These are phyloP conservation scores for Episyrphus balteatus DNA, from an alignment of 1,140 invertebrate genomes.

Conservation along the genomic window DNA sequence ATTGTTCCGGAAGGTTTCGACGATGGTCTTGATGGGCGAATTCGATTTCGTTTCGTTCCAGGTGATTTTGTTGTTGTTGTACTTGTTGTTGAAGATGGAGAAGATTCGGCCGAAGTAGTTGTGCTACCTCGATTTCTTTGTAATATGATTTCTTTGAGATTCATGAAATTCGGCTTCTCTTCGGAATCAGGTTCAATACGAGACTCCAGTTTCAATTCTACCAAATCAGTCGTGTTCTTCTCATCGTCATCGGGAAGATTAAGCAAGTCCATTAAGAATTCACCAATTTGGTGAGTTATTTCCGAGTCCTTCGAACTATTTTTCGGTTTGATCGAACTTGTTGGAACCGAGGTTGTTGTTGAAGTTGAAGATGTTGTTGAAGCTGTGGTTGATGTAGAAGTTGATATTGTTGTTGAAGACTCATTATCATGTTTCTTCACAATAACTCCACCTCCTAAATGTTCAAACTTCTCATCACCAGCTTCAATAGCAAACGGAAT, in stretches of 20 bases:
- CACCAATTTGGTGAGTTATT: conserved; percentile 29
- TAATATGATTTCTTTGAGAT: conserved; percentile 30
- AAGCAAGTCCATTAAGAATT: conserved; percentile 31
- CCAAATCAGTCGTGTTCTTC: conserved; percentile 3
- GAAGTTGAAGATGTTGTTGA: not conserved
- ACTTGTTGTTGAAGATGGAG: conserved; percentile 4
- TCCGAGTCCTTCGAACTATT: conserved; percentile 14
- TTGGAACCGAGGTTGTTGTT: conserved; percentile 3
- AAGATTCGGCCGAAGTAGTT: conserved; percentile 1
- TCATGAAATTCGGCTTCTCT: conserved; percentile 27
- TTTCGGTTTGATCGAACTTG: not conserved
- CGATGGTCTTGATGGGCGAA: conserved; percentile 15
- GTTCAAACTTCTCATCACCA: conserved; percentile 25
- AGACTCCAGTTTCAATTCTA: conserved; percentile 15
- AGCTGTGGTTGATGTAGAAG: not conserved
- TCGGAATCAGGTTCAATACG: conserved; percentile 18
- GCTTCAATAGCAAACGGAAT: conserved; percentile 20
- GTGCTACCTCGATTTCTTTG: conserved; percentile 16
- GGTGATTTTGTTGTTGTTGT: conserved; percentile 1
- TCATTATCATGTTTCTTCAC: conserved; percentile 25
- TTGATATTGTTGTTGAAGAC: not conserved
- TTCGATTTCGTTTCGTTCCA: conserved; percentile 10
- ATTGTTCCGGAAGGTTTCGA: conserved; percentile 19
- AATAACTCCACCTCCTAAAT: conserved; percentile 31
- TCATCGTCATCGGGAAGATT: conserved; percentile 20